Evolutionary conservation across 2,113 vertebrate species (phyloP), one percentile per base, ranked within the genome.

Genomic region (Corydoras maculifer): DNA sequence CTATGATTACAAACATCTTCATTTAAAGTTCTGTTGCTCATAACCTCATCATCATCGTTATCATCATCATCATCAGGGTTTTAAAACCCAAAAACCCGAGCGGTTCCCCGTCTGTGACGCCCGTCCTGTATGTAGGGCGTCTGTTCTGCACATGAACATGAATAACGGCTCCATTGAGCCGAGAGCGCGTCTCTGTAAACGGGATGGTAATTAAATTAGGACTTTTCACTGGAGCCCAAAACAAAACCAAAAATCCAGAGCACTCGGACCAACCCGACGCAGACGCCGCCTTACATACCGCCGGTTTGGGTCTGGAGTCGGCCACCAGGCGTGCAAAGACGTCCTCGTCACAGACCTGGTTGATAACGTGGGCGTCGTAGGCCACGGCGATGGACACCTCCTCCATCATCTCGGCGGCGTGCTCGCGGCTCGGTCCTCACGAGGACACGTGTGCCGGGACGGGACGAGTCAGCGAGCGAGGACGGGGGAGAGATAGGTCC

Each of bases 341-440:
- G 76, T 99, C 97, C 81, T 99, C 97, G 4, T 98, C 93, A 0
- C 77, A 84, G 61, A 93, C 91, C 80, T 94, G 94, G 79, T 92
- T 94, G 60, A 96, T 94, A 15, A 99, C 92, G 9, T 98, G 95
- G 73, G 97, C 94, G 29, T 99, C 86, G 11, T 99, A 99, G 12
- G 97, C 97, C 84, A 96, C 93, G 82, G 84, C 89, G 74, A 99
- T 95, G 69, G 97, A 98, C 84, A 99, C 80, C 85, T 99, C 97
- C 90, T 98, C 91, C 97, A 99, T 99, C 97, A 98, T 99, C 82
- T 83, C 97, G 88, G 58, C 75, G 43, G 65, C 25, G 50, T 62
- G 18, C 18, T 25, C 18, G 18, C 18, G 18, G 18, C 18, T 25
- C 18, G 18, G 18, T 25, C 18, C 18, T 25, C 18, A 25, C 18